Conservation (phyloP, 1,140 invertebrate genomes). For the Dreissena polymorpha region DNA sequence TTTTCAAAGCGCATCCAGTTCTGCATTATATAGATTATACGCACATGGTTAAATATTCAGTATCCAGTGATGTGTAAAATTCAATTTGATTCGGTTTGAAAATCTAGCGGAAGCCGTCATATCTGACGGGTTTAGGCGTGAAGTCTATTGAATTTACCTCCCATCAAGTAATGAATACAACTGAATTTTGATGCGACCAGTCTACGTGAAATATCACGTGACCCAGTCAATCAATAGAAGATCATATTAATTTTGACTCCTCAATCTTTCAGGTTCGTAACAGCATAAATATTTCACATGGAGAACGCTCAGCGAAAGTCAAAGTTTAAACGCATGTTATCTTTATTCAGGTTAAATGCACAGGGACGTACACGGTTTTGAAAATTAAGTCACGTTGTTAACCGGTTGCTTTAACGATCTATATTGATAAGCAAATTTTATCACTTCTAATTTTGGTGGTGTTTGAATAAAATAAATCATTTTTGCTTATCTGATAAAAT, state of each 20-base stretch:
- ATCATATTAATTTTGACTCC: constrained; percentile 46
- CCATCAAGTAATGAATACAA: constrained; percentile 29
- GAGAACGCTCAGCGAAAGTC: constrained; percentile 14
- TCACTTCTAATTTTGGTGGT: no score
- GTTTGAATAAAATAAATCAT: no score
- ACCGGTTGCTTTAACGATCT: no score
- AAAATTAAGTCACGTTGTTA: no score
- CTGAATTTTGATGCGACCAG: constrained; percentile 45
- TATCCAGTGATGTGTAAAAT: constrained; percentile 42
- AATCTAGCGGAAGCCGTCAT: constrained; percentile 29
- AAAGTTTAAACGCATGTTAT: no score
- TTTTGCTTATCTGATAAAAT: no score
- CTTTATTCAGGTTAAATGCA: no score
- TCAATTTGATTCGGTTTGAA: constrained; percentile 36
- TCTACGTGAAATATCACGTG: constrained; percentile 35
- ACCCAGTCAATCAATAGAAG: constrained; percentile 41
- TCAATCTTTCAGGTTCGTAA: constrained; percentile 30
- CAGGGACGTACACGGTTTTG: no score
- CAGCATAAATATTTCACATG: constrained; percentile 49
- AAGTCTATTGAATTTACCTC: constrained; percentile 21
- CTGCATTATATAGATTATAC: constrained; percentile 9
- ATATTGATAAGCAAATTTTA: no score
- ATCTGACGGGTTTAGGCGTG: constrained; percentile 32
- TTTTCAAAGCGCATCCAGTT: no score
- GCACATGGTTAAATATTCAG: constrained; percentile 31